Conservation (phyloP, 2,113 vertebrate genomes). For the Plestiodon gilberti region DNA sequence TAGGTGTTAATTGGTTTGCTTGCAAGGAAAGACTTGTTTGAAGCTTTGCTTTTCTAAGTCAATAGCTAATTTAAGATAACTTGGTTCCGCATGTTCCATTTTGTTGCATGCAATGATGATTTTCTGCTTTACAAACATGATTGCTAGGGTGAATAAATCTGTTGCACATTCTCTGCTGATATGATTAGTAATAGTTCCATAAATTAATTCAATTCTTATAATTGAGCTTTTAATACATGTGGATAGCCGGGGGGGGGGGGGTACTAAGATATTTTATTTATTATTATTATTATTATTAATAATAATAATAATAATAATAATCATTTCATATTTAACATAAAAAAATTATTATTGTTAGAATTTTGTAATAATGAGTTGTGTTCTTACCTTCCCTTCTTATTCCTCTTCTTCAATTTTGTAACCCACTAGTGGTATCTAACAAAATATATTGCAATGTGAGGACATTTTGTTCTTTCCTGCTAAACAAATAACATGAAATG, state of each 20-base stretch:
- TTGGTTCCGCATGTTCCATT: constrained; percentile 62
- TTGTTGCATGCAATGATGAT: constrained; percentile 72
- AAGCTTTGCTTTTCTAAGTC: constrained; percentile 45
- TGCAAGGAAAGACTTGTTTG: constrained; percentile 38
- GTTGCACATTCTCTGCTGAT: background rate
- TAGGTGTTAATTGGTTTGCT: constrained; percentile 27
- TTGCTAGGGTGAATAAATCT: constrained; percentile 22
- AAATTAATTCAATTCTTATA: constrained; percentile 4
- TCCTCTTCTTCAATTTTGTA: constrained; percentile 28
- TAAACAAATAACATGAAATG: constrained; percentile 84
- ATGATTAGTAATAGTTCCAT: background rate
- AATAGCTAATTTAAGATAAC: constrained; percentile 25
- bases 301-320: too few relatives aligned
- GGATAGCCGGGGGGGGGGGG: background rate
- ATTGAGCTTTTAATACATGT: constrained; percentile 3
- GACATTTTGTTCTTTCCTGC: constrained; percentile 44
- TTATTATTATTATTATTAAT: too few relatives aligned
- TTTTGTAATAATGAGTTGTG: background rate
- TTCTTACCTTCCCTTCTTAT: constrained; percentile 47
- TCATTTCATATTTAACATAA: too few relatives aligned
- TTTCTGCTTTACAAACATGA: constrained; percentile 46
- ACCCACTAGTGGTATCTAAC: constrained; percentile 42
- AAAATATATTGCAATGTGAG: constrained; percentile 61
- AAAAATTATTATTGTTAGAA: background rate
- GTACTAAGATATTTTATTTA: too few relatives aligned